Evolutionary conservation across 92 coral and sea anemone genomes (phyloP), one percentile per base, ranked within the genome.

Genomic region (Anthopleura xanthogrammica): DNA sequence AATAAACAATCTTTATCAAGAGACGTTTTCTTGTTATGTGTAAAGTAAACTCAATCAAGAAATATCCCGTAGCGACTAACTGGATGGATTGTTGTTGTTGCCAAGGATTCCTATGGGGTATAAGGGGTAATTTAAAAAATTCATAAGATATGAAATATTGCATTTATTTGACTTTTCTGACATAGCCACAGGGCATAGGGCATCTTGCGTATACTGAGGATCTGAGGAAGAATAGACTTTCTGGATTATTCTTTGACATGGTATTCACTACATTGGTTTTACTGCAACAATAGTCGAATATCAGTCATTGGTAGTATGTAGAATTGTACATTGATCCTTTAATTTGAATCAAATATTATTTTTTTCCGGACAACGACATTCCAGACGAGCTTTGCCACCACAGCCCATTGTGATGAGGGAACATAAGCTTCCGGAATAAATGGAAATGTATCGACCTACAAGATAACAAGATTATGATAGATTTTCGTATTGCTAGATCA

Each of bases 391-490:
- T 12, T 68, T 24, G 74, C 43, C 42, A 68, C 74, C 74, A 36
- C 74, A 23, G 74, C 74, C 40, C 74, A 68, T 36, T 68, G 36
- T 22, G 12, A 11, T 12, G 74, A 68, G 42, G 42, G 7, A 22
- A 8, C 74, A 36, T 12, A 13, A 68, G 41, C 74, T 68, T 68
- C 74, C 74, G 74, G 74, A 68, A 23, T n/a, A 68, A 29, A 23
- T 23, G 42, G 36, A 13, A 68, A 12, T 29, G 74, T 23, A 23
- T 68, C 16, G 42, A 23, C 3, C 40, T 68, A 29, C 74, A 12
- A 68, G 74, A 68, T 68, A 68, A 23, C 74, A 68, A 36, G 74
- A 68, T 68, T 68, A 68, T 23, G 5, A 23, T 36, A 65, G 72
- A 65, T 65, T 65, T 29, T 29, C 36, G 36, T 29, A 64, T 5